Evolutionary conservation across 2,888 invertebrate species (phyloP).

Genomic region (Drosophila dives): DNA sequence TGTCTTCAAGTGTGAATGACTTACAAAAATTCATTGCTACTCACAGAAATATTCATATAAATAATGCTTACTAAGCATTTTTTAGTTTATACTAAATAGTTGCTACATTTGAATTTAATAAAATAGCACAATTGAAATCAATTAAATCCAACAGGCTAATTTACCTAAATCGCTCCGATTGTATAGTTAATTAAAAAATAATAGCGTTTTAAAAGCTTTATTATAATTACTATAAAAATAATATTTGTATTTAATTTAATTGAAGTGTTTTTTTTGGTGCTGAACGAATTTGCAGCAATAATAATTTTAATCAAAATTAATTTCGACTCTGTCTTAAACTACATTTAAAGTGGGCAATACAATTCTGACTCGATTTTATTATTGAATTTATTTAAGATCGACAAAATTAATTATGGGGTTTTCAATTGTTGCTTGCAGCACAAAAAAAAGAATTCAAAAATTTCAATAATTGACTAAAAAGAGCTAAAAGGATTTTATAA

Average conservation of each 20-base stretch:
- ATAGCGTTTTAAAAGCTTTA: neutral
- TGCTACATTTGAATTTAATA: neutral
- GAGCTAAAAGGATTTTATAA: neutral
- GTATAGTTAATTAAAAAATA: neutral
- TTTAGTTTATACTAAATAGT: neutral
- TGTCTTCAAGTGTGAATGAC: conserved; percentile 14
- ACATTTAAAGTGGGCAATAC: neutral
- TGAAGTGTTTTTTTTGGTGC: too few relatives aligned
- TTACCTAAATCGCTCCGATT: neutral
- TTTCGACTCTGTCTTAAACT: neutral
- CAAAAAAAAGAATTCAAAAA: neutral
- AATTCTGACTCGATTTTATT: neutral
- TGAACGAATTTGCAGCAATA: neutral
- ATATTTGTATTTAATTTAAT: neutral
- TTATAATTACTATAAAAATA: neutral
- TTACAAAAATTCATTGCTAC: neutral
- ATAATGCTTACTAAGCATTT: neutral
- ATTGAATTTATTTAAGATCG: neutral
- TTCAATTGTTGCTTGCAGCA: neutral
- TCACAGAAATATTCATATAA: neutral
- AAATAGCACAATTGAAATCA: neutral
- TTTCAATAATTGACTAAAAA: neutral
- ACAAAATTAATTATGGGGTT: neutral
- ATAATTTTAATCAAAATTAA: neutral
- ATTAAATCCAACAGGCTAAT: neutral